A percentile compares a stretch with the other conserved stretches of the same genome.
phyloP scores from a whole-genome alignment of 2,888 invertebrate genomes.

The Yponomeuta evonymella region DNA sequence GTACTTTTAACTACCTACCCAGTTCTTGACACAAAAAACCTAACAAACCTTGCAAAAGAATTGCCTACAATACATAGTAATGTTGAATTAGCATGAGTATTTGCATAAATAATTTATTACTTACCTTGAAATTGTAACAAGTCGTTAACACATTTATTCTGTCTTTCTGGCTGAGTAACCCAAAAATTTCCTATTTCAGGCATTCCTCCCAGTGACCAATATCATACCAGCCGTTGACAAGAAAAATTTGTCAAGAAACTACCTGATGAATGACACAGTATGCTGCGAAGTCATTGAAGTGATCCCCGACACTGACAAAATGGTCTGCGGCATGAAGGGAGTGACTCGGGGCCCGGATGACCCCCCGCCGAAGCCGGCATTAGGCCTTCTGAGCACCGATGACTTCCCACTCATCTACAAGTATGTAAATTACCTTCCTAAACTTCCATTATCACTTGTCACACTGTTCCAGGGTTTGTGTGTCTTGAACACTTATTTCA shows the following conservation, averaged over 20 bases:
- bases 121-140: background rate
- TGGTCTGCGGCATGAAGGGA: slow-evolving; percentile 91
- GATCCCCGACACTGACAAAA: slow-evolving; percentile 90
- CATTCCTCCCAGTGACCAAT: slow-evolving; percentile 81
- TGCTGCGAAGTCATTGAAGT: slow-evolving; percentile 93
- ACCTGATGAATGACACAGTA: slow-evolving; percentile 88
- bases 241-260: slow-evolving; percentile 85
- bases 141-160: background rate
- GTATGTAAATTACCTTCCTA: slow-evolving; percentile 76
- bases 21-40: background rate
- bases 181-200: slow-evolving; percentile 47
- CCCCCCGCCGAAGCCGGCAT: slow-evolving; percentile 82
- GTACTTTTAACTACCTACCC: too few relatives aligned
- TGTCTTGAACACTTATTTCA: background rate
- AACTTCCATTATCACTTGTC: slow-evolving; percentile 13
- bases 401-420: slow-evolving; percentile 90
- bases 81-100: background rate
- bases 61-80: background rate
- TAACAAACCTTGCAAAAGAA: background rate
- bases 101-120: background rate
- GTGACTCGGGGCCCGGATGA: slow-evolving; percentile 81
- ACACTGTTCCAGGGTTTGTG: slow-evolving; percentile 33
- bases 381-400: slow-evolving; percentile 88
- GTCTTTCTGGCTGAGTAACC: background rate
- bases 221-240: slow-evolving; percentile 88